phyloP scores from a whole-genome alignment of 2,888 invertebrate species.

The Piscicola geometra region DNA sequence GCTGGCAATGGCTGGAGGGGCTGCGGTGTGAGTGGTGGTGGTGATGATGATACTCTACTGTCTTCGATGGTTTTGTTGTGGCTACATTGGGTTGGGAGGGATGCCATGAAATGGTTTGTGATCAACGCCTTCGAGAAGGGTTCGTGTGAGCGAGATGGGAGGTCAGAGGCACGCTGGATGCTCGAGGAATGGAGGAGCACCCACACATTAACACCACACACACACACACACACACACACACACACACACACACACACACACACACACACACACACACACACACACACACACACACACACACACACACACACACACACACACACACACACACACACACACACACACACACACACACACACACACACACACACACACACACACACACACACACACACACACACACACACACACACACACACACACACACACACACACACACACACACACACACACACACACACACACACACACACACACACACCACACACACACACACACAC shows the following conservation, averaged over 20 bases:
- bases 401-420: slow-evolving; percentile 23
- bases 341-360: slow-evolving; percentile 24
- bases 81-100: too few relatives aligned
- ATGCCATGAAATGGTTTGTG: too few relatives aligned
- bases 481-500: slow-evolving; percentile 27
- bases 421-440: slow-evolving; percentile 23
- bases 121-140: too few relatives aligned
- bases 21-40: neutral
- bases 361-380: slow-evolving; percentile 23
- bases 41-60: too few relatives aligned
- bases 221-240: slow-evolving; percentile 18
- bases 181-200: too few relatives aligned
- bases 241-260: slow-evolving; percentile 24
- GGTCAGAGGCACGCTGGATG: too few relatives aligned
- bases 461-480: slow-evolving; percentile 21
- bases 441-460: slow-evolving; percentile 21
- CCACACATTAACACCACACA: too few relatives aligned
- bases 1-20: neutral
- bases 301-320: slow-evolving; percentile 22
- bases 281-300: slow-evolving; percentile 24
- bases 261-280: slow-evolving; percentile 21
- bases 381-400: slow-evolving; percentile 22
- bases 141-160: too few relatives aligned
- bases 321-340: slow-evolving; percentile 24
- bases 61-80: too few relatives aligned